Evolutionary conservation across 2,888 invertebrate species (phyloP), one percentile per base, ranked within the genome.

Genomic region (Drosophila birchii): DNA sequence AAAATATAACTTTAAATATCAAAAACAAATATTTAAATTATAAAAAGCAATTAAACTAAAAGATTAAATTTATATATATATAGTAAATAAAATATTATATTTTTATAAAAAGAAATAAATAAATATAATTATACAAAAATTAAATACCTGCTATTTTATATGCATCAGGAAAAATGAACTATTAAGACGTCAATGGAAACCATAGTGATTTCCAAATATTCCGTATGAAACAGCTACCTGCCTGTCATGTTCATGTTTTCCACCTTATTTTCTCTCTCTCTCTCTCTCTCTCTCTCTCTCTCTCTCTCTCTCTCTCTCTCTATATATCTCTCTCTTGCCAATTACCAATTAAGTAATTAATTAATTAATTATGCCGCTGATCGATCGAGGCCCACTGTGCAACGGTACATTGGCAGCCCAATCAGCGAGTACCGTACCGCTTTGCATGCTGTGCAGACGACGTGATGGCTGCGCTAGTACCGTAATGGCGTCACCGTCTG

Each of bases 371-470:
- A 49, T 29, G 23, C 20, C 29, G 18, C 51, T 23, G 32, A 18
- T 41, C 59, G 16, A 60, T 59, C n/a, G 29, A 49, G 54, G 41
- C 58, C 54, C 75, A 73, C 73, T 74, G 67, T 63, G 56, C 56
- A 87, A 82, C 82, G 88, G 82, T 88, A 88, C 56, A 72, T 85
- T 73, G 69, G 73, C 75, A 68, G 83, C 53, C 86, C 83, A 83
- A 88, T 83, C 88, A 88, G 70, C 59, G 60, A 68, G 73, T 77
- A 76, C 86, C 86, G 75, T 77, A 76, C 86, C 86, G 86, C 88
- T 83, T 88, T 83, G 86, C 88, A 83, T 88, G 79, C 87, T 76
- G 81, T 53, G 82, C 39, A 69, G 60, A 66, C 76, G 51, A 12
- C 63, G 63, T 49, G 20, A 23, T 39, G 64, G 47, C 47, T 58